Base-by-base conservation (phyloP, 2,888 invertebrate genomes). In the Hedya salicella region DNA sequence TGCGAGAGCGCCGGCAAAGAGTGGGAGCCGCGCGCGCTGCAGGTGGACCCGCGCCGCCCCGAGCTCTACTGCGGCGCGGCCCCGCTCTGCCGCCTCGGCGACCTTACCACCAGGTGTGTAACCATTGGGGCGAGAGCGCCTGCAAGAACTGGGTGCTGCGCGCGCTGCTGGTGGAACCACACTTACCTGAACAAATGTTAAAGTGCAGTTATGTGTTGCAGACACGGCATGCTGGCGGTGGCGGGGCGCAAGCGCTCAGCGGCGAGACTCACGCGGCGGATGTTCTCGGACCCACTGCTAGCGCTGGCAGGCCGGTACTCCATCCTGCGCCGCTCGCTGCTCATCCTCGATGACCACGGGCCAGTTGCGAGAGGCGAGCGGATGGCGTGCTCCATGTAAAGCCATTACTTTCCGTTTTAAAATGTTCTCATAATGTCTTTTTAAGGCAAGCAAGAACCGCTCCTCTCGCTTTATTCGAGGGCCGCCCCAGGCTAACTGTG, bases 301-400 rank as follows among this genome's bases (percentile, higher is more conserved):
- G 95, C 96, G 0, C 89, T 98, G 8, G 94, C 95, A 9, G 98
- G 98, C 13, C 93, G 93, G 14, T 90, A 95, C 77, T 95, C 95
- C 70, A 93, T 97, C 75, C 80, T 98, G 76, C 96, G 96, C 54
- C 96, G 95, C 82, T 96, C 98, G 6, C 87, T 98, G 36, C 96
- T 98, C 1, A 94, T 98, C 54, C 97, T 96, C 77, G 98, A 97
- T 80, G 97, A 98, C 79, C 94, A 96, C 78, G 97, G 97, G 0
- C 98, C 98, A 0, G 95, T 95, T 69, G 97, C 97, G 0, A 90
- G 98, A 71, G 98, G 98, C 13, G 97, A 98, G 85, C 89, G 98
- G 69, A 91, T 98, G 80, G 97, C 97, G 0, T 98, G 98, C 83
- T 96, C 97, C 8, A 94, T 94, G 96, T 97, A 85, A 94, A 93